phyloP scores from a whole-genome alignment of 2,888 invertebrate genomes.

The Leptopilina myrica region DNA sequence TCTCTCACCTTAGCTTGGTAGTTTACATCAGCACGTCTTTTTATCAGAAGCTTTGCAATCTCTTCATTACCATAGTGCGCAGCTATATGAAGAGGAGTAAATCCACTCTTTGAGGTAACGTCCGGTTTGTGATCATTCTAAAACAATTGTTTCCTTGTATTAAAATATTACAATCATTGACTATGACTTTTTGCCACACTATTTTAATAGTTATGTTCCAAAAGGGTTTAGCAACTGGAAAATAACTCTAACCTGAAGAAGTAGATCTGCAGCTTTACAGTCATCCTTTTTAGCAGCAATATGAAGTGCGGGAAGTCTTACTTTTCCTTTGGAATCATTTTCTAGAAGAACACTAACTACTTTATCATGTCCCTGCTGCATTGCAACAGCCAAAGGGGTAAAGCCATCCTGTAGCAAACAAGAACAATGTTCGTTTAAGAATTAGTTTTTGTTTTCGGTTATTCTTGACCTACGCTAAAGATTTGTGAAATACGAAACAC shows the following conservation, averaged over 20 bases:
- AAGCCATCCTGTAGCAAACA: constrained; percentile 89
- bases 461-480: too few relatives aligned
- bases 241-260: constrained; percentile 82
- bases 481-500: too few relatives aligned
- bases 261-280: constrained; percentile 94
- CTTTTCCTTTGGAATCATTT: constrained; percentile 97
- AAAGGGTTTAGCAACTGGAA: too few relatives aligned
- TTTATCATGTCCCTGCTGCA: constrained; percentile 98
- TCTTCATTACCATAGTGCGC: constrained; percentile 99
- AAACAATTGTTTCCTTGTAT: constrained; percentile 46
- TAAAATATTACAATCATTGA: too few relatives aligned
- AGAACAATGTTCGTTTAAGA: background rate
- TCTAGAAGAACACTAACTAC: constrained; percentile 97
- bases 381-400: constrained; percentile 98
- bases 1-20: constrained; percentile 89
- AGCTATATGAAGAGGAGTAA: constrained; percentile 98
- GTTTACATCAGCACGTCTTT: constrained; percentile 96
- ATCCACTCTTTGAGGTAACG: constrained; percentile 97
- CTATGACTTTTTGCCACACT: too few relatives aligned
- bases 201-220: too few relatives aligned
- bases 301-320: constrained; percentile 96
- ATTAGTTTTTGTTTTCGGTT: too few relatives aligned
- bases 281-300: constrained; percentile 99
- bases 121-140: constrained; percentile 98
- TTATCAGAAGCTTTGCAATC: constrained; percentile 91